Conservation (phyloP, 2,797 vertebrate genomes). For the Cynodonichthys magdalenae region DNA sequence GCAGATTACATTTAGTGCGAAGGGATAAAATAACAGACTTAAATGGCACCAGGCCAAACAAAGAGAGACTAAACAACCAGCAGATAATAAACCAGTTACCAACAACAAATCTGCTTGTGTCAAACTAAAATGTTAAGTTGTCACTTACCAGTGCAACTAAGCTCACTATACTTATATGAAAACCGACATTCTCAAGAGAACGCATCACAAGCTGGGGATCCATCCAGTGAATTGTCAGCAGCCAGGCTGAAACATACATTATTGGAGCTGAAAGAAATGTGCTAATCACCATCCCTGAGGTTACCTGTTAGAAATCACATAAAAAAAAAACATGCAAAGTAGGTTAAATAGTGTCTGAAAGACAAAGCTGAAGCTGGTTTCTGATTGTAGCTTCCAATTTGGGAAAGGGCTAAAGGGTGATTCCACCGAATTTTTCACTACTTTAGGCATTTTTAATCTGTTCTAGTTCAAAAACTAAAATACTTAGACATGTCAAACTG, state of each 20-base stretch:
- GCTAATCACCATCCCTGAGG: conserved; percentile 97
- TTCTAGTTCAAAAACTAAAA: too few relatives aligned
- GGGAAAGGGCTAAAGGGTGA: too few relatives aligned
- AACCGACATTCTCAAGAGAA: conserved; percentile 90
- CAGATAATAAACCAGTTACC: neutral
- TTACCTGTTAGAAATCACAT: conserved; percentile 81
- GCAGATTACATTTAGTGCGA: too few relatives aligned
- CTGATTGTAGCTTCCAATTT: too few relatives aligned
- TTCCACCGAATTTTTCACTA: too few relatives aligned
- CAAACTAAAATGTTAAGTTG: neutral
- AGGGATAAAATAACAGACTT: neutral
- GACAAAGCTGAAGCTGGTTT: neutral
- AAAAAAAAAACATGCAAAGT: neutral
- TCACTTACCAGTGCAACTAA: conserved; percentile 90
- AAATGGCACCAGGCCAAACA: neutral
- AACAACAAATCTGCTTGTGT: neutral
- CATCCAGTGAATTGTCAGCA: conserved; percentile 91
- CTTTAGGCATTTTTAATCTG: too few relatives aligned
- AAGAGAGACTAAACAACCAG: neutral
- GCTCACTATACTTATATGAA: conserved; percentile 94
- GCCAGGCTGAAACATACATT: conserved; percentile 97
- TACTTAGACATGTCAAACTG: too few relatives aligned
- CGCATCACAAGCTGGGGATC: conserved; percentile 86
- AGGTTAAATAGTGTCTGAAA: neutral
- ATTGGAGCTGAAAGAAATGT: conserved; percentile 98